Percentiles rank a stretch among this genome's conserved stretches.
These are phyloP conservation scores for Eudyptes chrysolophus DNA, from an alignment of 2,113 vertebrate species.

Conservation along the genomic window DNA sequence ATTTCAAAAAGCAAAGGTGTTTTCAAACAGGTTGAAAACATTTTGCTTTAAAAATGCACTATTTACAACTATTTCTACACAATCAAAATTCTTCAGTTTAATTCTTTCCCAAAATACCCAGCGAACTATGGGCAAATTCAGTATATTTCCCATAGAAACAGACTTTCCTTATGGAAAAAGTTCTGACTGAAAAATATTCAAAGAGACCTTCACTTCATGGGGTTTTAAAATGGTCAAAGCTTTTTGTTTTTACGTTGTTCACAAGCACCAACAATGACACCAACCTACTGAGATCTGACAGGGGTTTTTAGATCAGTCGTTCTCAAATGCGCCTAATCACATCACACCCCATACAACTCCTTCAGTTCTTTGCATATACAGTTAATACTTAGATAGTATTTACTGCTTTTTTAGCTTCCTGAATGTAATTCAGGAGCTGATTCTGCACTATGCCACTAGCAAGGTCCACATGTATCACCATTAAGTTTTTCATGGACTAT, in stretches of 20 bases:
- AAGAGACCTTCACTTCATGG: neutral
- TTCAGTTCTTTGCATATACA: neutral
- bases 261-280: neutral
- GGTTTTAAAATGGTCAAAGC: neutral
- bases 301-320: neutral
- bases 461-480: neutral
- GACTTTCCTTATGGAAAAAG: neutral
- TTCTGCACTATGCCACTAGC: neutral
- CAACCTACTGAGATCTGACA: neutral
- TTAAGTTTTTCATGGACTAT: neutral
- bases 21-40: neutral
- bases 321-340: neutral
- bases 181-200: neutral
- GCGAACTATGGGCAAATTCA: neutral
- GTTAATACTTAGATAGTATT: neutral
- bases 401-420: neutral
- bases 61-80: neutral
- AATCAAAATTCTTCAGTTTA: neutral
- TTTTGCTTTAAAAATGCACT: neutral
- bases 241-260: neutral
- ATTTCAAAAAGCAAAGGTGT: neutral
- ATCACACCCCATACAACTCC: neutral
- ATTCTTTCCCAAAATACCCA: neutral
- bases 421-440: neutral
- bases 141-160: neutral